Evolutionary conservation across 2,888 invertebrate species (phyloP).

Genomic region (Orchestes rusci): DNA sequence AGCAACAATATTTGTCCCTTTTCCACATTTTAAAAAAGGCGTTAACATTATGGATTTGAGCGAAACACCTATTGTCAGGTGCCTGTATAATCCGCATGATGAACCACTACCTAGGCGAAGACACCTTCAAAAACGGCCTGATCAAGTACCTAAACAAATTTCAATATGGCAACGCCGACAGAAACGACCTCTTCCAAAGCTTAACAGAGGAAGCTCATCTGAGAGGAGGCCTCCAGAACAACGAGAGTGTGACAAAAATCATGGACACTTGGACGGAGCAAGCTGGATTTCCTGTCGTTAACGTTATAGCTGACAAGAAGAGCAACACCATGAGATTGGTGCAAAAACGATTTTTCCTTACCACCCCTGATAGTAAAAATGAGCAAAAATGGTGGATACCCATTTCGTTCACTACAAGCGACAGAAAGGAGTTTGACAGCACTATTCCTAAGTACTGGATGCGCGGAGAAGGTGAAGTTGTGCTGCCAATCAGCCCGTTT

Average conservation of each 20-base stretch:
- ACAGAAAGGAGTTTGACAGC: conserved; percentile 35
- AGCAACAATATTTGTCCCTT: too few relatives aligned
- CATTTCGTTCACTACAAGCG: conserved; percentile 44
- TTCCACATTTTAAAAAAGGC: too few relatives aligned
- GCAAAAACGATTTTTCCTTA: conserved; percentile 41
- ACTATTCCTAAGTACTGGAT: conserved; percentile 49
- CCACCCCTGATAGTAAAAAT: conserved; percentile 27
- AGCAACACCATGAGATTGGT: conserved; percentile 39
- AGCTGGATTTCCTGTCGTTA: conserved; percentile 61
- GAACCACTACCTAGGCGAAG: conserved; percentile 59
- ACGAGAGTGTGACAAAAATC: conserved; percentile 49
- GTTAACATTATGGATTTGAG: not conserved
- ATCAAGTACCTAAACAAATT: conserved; percentile 48
- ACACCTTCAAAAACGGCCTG: conserved; percentile 49
- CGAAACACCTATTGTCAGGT: conserved; percentile 39
- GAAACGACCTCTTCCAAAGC: conserved; percentile 60
- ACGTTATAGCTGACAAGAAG: conserved; percentile 45
- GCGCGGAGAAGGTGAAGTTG: conserved; percentile 39
- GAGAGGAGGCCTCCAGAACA: conserved; percentile 36
- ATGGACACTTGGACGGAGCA: conserved; percentile 65
- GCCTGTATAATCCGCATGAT: conserved; percentile 68
- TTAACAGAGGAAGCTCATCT: conserved; percentile 52
- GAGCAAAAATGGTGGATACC: conserved; percentile 47
- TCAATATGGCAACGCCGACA: conserved; percentile 55
- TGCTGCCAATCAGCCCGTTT: conserved; percentile 30